Conservation (phyloP, 2,888 invertebrate species). For the Xiphydria camelus region DNA sequence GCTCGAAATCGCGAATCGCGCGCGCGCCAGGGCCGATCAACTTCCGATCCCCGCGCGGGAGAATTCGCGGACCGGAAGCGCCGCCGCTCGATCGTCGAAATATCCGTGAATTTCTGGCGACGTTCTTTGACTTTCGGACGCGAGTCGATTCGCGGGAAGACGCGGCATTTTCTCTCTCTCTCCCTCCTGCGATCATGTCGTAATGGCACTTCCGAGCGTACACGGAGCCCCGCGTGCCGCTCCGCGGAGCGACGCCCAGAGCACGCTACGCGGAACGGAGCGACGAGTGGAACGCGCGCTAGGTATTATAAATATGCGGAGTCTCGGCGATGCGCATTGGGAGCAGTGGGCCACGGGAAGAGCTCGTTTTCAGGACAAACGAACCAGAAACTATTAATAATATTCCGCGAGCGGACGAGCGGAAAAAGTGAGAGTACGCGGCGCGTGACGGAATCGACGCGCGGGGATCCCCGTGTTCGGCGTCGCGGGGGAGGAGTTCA, state of each 20-base stretch:
- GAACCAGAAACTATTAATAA: conserved; percentile 53
- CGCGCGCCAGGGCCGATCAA: conserved; percentile 27
- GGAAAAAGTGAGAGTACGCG: conserved; percentile 50
- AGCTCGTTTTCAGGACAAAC: conserved; percentile 47
- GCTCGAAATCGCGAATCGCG: conserved; percentile 24
- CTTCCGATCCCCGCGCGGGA: conserved; percentile 6
- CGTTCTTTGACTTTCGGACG: no score
- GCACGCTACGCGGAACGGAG: conserved; percentile 24
- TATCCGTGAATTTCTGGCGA: no score
- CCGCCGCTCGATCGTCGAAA: no score
- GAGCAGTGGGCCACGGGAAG: conserved; percentile 49
- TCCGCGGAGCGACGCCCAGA: conserved; percentile 32
- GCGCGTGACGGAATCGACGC: conserved; percentile 8
- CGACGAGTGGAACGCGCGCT: conserved; percentile 34
- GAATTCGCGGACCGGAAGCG: no score
- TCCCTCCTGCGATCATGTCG: no score
- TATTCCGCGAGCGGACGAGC: conserved; percentile 34
- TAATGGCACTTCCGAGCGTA: no score
- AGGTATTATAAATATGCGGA: no score
- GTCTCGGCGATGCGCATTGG: conserved; percentile 42
- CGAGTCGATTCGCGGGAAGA: no score
- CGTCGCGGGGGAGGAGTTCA: not conserved
- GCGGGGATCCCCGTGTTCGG: not conserved
- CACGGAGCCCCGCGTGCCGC: conserved; percentile 19
- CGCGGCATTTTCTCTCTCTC: no score